Conservation (phyloP, 2,888 invertebrate genomes). For the Acleris holmiana region DNA sequence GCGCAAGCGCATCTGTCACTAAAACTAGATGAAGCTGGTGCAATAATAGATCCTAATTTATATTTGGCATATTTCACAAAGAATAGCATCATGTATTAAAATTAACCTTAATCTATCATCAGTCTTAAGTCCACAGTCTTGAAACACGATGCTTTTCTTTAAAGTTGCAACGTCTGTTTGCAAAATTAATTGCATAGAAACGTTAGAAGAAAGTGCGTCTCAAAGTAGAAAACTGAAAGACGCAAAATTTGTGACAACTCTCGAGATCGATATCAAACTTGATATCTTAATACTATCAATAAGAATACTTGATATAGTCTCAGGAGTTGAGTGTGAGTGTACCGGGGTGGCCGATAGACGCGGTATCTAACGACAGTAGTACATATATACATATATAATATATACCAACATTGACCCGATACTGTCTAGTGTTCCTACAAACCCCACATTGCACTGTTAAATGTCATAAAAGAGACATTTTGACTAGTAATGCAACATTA, state of each 20-base stretch:
- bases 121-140: slow-evolving; percentile 38
- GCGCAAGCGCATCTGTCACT: slow-evolving; percentile 25
- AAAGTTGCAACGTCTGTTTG: slow-evolving; percentile 35
- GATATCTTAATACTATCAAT: background rate
- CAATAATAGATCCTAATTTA: slow-evolving; percentile 36
- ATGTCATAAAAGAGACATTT: slow-evolving; percentile 22
- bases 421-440: slow-evolving; percentile 31
- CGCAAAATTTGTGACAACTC: slow-evolving; percentile 24
- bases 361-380: slow-evolving; percentile 3
- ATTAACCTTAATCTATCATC: slow-evolving; percentile 23
- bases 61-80: slow-evolving; percentile 42
- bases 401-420: slow-evolving; percentile 35
- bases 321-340: slow-evolving; percentile 18
- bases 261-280: slow-evolving; percentile 13
- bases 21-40: slow-evolving; percentile 17
- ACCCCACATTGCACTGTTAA: slow-evolving; percentile 28
- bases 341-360: slow-evolving; percentile 14
- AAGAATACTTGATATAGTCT: slow-evolving; percentile 11
- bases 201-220: slow-evolving; percentile 25
- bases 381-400: slow-evolving; percentile 20
- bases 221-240: slow-evolving; percentile 20
- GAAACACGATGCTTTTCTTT: slow-evolving; percentile 52
- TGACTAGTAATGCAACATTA: slow-evolving; percentile 20
- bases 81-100: slow-evolving; percentile 50
- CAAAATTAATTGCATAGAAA: slow-evolving; percentile 30